Conservation (phyloP, 2,113 vertebrate species). For the Gallinago undulata region DNA sequence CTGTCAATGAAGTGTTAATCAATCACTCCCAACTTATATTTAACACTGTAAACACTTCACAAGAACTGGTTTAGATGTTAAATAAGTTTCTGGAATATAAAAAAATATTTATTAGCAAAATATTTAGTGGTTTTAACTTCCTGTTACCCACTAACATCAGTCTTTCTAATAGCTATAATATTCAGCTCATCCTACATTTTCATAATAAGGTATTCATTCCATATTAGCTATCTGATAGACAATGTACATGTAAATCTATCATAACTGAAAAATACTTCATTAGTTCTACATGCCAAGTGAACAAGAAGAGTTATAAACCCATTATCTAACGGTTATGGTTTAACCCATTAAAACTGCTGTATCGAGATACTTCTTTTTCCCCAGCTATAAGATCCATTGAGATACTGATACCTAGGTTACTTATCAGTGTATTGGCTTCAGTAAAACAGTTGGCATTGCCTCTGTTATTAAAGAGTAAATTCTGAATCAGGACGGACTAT, state of each 20-base stretch:
- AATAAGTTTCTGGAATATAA: not conserved
- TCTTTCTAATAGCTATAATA: not conserved
- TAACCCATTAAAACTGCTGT: not conserved
- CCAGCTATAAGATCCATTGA: not conserved
- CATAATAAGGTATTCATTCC: not conserved
- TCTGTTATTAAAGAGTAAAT: not conserved
- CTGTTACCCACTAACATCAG: not conserved
- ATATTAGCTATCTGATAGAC: not conserved
- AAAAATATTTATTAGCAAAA: not conserved
- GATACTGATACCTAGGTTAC: not conserved
- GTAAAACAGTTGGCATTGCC: not conserved
- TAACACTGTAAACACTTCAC: not conserved
- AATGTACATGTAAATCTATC: not conserved
- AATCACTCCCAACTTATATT: not conserved
- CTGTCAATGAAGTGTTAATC: not conserved
- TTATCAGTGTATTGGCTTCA: not conserved
- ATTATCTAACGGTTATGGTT: constrained; percentile 1
- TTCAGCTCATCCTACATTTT: not conserved
- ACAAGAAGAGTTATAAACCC: not conserved
- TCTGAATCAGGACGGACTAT: constrained; percentile 33
- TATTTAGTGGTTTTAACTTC: not conserved
- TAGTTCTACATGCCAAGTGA: constrained; percentile 5
- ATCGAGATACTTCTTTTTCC: not conserved
- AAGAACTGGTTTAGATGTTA: not conserved
- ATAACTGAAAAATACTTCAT: not conserved